A percentile compares a stretch with the other conserved stretches of the same genome.
phyloP scores from a whole-genome alignment of 2,797 vertebrate species.

The Melanotaenia nigrans region DNA sequence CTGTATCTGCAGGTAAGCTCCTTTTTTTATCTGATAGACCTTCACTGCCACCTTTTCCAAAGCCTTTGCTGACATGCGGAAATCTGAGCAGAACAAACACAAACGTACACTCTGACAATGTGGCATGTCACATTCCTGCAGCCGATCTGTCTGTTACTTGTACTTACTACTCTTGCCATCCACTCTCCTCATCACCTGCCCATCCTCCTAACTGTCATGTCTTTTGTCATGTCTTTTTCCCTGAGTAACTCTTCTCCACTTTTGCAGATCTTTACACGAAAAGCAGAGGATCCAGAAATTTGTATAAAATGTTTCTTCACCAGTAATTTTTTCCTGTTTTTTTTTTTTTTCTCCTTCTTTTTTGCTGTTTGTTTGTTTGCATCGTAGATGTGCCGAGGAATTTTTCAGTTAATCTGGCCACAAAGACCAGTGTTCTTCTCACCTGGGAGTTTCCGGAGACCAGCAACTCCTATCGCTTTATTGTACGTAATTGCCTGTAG shows the following conservation, averaged over 20 bases:
- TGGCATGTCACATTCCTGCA: slow-evolving; percentile 78
- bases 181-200: slow-evolving; percentile 74
- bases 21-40: slow-evolving; percentile 67
- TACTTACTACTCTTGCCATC: slow-evolving; percentile 63
- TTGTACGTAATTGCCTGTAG: slow-evolving; percentile 80
- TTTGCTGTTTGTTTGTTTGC: slow-evolving; percentile 60
- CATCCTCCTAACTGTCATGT: slow-evolving; percentile 70
- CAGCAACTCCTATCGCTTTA: slow-evolving; percentile 86
- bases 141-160: slow-evolving; percentile 60
- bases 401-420: slow-evolving; percentile 97
- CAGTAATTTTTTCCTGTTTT: slow-evolving; percentile 36
- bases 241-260: slow-evolving; percentile 44
- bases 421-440: slow-evolving; percentile 95
- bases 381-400: slow-evolving; percentile 94
- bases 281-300: slow-evolving; percentile 17
- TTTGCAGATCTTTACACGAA: slow-evolving; percentile 55
- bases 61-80: slow-evolving; percentile 70
- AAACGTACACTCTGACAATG: slow-evolving; percentile 69
- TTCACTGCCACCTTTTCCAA: slow-evolving; percentile 69
- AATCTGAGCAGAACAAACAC: slow-evolving; percentile 66
- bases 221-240: slow-evolving; percentile 59
- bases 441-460: slow-evolving; percentile 98
- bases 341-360: slow-evolving; percentile 57
- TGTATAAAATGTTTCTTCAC: slow-evolving; percentile 27
- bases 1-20: slow-evolving; percentile 70